Evolutionary conservation across 2,113 vertebrate species (phyloP).

Genomic region (Megaceryle torquata): DNA sequence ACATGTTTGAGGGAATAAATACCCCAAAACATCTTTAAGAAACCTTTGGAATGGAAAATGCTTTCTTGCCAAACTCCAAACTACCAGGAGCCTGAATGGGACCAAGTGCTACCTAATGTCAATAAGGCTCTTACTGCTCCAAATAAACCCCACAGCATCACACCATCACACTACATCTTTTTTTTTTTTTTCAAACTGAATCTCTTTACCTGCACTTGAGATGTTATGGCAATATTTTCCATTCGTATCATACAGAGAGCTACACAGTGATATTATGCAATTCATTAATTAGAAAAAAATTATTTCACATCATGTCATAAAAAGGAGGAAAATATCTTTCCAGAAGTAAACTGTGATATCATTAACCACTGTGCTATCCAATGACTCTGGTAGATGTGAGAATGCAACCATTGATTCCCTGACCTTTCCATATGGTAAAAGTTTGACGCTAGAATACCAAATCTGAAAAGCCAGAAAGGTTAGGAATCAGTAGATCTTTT

Average conservation of each 20-base stretch:
- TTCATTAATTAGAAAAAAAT: background rate
- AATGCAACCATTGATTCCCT: background rate
- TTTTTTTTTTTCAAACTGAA: background rate
- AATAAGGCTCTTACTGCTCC: background rate
- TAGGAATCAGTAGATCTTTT: background rate
- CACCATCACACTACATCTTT: background rate
- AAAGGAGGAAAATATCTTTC: background rate
- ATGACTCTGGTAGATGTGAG: background rate
- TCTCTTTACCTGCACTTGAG: background rate
- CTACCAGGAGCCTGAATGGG: background rate
- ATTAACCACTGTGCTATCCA: background rate
- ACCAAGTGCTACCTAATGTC: rapidly evolving
- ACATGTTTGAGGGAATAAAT: background rate
- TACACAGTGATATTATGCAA: background rate
- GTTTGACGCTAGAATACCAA: background rate
- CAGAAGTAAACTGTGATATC: background rate
- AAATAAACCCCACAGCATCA: background rate
- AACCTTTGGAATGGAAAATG: background rate
- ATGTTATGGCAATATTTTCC: background rate
- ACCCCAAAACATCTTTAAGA: background rate
- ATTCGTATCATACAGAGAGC: background rate
- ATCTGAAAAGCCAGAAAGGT: background rate
- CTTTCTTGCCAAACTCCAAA: background rate
- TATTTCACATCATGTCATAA: background rate
- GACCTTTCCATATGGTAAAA: background rate